Base-by-base conservation (phyloP, 1,140 invertebrate genomes). In the Leptopilina clavipes region DNA sequence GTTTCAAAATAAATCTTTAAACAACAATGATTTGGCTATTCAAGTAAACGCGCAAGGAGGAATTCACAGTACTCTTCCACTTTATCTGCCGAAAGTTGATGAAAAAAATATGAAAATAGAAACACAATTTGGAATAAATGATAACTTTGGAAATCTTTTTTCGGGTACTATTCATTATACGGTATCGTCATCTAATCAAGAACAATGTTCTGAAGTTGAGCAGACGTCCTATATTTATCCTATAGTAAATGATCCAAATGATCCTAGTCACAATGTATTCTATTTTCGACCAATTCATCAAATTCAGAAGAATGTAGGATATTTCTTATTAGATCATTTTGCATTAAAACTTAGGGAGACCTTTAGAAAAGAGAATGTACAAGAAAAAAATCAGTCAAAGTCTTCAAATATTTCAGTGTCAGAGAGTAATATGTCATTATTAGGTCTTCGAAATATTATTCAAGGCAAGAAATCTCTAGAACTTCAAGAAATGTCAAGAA, bases 241-340 rank as follows among this genome's bases (percentile, higher is more conserved):
- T 43, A 72, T 79, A 2, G 86, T 78, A 19, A 86, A 87, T 56
- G 89, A 90, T 74, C 89, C 89, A 2, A 90, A 90, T 43, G 88
- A 90, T 81, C 89, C 89, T 1, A 85, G 87, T 52, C 83, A 87
- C 37, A 74, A 56, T 45, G 45, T 85, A 6, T 84, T 82, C 10
- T 43, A 85, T 0, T 10, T 76, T 1, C 82, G 75, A 25, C 80
- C 82, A 52, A 80, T 40, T 25, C 83, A 70, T 54, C 77, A 70
- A 37, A 19, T 70, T n/a, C 75, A 74, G 0, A 82, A 81, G 6
- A 40, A 77, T 5, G 79, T 82, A 3, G 84, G 85, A 1, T 89
- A 89, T 54, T 90, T 91, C 72, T 72, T 81, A 2, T 72, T 90
- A 9, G 45, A 79, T n/a, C 79, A 89, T 44, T 80, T 82, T 37